Evolutionary conservation across 2,113 vertebrate genomes (phyloP).

Genomic region (Catharus fuscescens): DNA sequence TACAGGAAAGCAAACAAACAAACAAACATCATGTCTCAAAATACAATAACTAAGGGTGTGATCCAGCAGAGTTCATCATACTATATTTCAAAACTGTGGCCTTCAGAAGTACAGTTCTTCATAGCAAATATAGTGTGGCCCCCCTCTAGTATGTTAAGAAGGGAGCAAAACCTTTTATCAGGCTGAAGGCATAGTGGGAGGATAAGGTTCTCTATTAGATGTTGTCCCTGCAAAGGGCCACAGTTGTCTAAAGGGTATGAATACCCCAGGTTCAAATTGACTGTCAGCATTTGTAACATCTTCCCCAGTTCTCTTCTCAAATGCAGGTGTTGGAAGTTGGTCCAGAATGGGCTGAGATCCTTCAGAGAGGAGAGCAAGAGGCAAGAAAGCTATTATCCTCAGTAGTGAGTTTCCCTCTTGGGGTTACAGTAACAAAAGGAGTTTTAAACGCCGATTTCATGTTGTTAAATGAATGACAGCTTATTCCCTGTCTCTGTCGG

Average conservation of each 20-base stretch:
- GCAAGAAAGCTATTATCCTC: not conserved
- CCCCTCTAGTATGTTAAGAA: not conserved
- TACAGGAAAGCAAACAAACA: not conserved
- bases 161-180: accelerated
- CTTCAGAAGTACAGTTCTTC: not conserved
- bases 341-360: not conserved
- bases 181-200: not conserved
- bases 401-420: not conserved
- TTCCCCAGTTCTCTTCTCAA: not conserved
- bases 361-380: not conserved
- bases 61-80: not conserved
- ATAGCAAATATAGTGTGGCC: not conserved
- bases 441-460: not conserved
- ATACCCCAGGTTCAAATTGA: accelerated
- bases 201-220: not conserved
- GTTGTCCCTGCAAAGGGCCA: not conserved
- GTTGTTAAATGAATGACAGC: not conserved
- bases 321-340: accelerated
- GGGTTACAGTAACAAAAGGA: not conserved
- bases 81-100: not conserved
- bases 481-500: not conserved
- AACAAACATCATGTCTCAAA: not conserved
- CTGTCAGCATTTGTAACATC: not conserved
- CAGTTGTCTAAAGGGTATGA: not conserved
- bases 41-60: not conserved